Base-by-base conservation (phyloP, 2,888 invertebrate genomes). In the Drosophila mimetica region DNA sequence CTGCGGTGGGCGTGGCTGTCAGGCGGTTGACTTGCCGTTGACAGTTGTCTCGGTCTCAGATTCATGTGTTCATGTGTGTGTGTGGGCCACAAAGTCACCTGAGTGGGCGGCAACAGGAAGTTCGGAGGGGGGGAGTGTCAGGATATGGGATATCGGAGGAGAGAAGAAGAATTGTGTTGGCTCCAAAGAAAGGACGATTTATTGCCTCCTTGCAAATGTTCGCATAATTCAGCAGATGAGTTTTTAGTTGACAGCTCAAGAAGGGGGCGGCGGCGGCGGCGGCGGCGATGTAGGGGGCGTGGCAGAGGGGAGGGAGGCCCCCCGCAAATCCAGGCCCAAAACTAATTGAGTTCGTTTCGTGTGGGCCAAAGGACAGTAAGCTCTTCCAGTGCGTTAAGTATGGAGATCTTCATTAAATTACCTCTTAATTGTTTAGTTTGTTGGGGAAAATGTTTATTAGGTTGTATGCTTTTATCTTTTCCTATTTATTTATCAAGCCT, bases 201-300 rank as follows among this genome's bases (percentile, higher is more conserved):
- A 85, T 86, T 74, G 81, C 71, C 75, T 67, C 61, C 71, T 57
- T 66, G 75, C 66, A 78, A 79, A 76, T 81, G 74, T 66, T 51
- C 72, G 54, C 64, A 77, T 71, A 85, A 76, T 77, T 83, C 69
- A 76, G 66, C 72, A 77, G 73, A 75, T 77, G 76, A 66, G 75
- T 69, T 75, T 75, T 82, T 70, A 71, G 74, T 76, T 76, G 76
- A 75, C 77, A 72, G 71, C 22, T 18, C 16, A 30, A 18, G 20
- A 11, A n/a, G 61, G n/a, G 8, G 34, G 14, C 14, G 28, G 25
- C 25, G 39, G 32, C n/a, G 28, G 18, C 18, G 16, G 39, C 36
- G 39, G 37, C 11, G 28, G 13, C 22, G 13, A 58, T 47, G 58
- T 36, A 7, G 37, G 37, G 41, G 61, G 63, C 48, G 63, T 42